phyloP scores from a whole-genome alignment of 2,888 invertebrate genomes.

The Papilio elwesi region DNA sequence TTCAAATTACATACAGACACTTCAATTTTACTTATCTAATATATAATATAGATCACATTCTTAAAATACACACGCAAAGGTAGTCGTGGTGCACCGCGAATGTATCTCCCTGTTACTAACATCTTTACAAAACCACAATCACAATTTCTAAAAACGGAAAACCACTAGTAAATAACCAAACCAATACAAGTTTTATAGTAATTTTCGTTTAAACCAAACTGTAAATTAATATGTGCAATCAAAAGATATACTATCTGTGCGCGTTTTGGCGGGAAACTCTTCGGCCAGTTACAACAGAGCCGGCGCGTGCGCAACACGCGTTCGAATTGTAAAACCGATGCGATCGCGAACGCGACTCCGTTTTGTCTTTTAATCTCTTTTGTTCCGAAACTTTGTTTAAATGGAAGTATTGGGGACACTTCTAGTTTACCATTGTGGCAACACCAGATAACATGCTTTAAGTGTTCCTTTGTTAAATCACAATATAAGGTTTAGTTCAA shows the following conservation, averaged over 20 bases:
- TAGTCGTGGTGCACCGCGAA: no score
- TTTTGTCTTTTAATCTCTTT: constrained; percentile 74
- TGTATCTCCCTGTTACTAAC: no score
- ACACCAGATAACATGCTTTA: constrained; percentile 77
- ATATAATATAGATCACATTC: no score
- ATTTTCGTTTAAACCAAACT: constrained; percentile 21
- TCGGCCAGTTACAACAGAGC: constrained; percentile 70
- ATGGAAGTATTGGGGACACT: constrained; percentile 80
- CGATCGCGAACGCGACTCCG: constrained; percentile 74
- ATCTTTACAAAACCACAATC: neutral
- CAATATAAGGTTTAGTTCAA: constrained; percentile 80
- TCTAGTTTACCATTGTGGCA: constrained; percentile 74
- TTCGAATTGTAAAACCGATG: constrained; percentile 65
- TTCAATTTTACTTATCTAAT: no score
- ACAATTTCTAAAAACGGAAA: neutral
- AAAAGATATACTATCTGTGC: constrained; percentile 64
- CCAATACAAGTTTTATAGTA: neutral
- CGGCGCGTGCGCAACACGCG: constrained; percentile 81
- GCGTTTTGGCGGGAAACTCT: constrained; percentile 77
- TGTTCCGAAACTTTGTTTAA: constrained; percentile 69
- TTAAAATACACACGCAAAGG: no score
- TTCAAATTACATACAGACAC: no score
- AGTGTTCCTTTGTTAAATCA: constrained; percentile 73
- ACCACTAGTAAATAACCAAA: neutral
- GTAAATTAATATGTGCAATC: constrained; percentile 71